Evolutionary conservation across 64 coral and sea anemone genomes (phyloP).

Genomic region (Anthopleura sola): DNA sequence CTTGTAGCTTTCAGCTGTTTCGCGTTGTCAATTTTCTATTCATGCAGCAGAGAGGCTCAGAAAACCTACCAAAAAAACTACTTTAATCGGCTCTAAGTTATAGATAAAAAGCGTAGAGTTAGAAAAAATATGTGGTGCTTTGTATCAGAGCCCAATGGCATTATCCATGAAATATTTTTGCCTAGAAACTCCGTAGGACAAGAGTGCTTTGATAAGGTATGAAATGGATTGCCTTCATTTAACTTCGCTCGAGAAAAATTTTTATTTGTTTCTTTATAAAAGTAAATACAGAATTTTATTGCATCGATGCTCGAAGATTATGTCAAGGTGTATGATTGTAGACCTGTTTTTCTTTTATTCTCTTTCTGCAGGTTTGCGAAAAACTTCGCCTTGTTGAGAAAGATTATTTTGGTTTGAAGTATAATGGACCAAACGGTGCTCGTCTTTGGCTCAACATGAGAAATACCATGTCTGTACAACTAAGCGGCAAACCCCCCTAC

Average conservation of each 20-base stretch:
- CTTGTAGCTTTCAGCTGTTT: slow-evolving; percentile 36
- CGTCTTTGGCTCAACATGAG: slow-evolving; percentile 93
- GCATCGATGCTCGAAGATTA: neutral
- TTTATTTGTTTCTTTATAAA: slow-evolving; percentile 24
- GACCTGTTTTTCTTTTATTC: slow-evolving; percentile 12
- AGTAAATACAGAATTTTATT: slow-evolving; percentile 28
- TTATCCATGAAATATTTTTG: slow-evolving; percentile 96
- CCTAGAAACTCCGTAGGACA: slow-evolving; percentile 85
- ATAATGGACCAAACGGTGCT: slow-evolving; percentile 79
- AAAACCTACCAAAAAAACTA: neutral
- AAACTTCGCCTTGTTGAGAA: slow-evolving; percentile 84
- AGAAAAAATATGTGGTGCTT: slow-evolving; percentile 88
- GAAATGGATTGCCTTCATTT: slow-evolving; percentile 1
- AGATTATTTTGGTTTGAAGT: slow-evolving; percentile 99
- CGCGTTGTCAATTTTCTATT: slow-evolving; percentile 29
- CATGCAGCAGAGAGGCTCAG: neutral
- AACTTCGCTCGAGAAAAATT: neutral
- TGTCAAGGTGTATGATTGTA: neutral
- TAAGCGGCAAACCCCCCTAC: slow-evolving; percentile 84
- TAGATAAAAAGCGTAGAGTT: neutral
- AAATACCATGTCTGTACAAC: slow-evolving; percentile 87
- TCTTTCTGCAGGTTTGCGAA: slow-evolving; percentile 81
- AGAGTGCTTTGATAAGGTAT: slow-evolving; percentile 98
- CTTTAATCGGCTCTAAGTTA: neutral
- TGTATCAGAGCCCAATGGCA: slow-evolving; percentile 90